Base-by-base conservation (phyloP, 2,113 vertebrate genomes). In the Vireo altiloquus region DNA sequence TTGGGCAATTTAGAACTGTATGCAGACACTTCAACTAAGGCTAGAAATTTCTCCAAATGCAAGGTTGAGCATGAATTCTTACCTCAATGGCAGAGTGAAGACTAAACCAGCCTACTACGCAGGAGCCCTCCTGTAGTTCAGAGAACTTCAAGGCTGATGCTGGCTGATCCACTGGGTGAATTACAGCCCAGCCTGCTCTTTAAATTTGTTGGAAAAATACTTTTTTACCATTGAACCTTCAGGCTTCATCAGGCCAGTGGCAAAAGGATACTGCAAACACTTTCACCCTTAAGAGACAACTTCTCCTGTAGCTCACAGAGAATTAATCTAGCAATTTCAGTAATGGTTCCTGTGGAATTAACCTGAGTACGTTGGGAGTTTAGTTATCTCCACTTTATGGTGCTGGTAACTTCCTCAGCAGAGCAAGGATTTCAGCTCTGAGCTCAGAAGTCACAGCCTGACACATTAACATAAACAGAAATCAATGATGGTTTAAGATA, bases 401-500 rank as follows among this genome's bases (percentile, higher is more conserved):
- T 59, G 27, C 88, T 70, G 39, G 25, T 50, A 92, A 81, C 75
- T 77, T 88, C 68, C 82, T 86, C 86, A 77, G 68, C 10, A 5
- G 54, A 86, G 75, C 57, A 85, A 94, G 59, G 63, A 90, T 11
- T 72, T 49, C 0, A 2, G 75, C 61, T 53, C 60, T 72, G 66
- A 94, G 78, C 84, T 82, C 78, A 79, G 57, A 88, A 90, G 88
- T 96, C 90, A 86, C 71, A 90, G 90, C 31, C 75, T 80, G 82
- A 69, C 64, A 66, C 13, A 92, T 74, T 74, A 92, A 61, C 82
- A 92, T 92, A 83, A 93, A 71, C 88, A 90, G 89, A 74, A 94
- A 96, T 96, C 95, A 93, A 90, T 93, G 63, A 66, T 81, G 68
- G 94, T 96, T 88, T 88, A 92, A 88, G 90, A 65, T 82, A 88